Conservation (phyloP, 2,888 invertebrate genomes). For the Habroteleia sp. region DNA sequence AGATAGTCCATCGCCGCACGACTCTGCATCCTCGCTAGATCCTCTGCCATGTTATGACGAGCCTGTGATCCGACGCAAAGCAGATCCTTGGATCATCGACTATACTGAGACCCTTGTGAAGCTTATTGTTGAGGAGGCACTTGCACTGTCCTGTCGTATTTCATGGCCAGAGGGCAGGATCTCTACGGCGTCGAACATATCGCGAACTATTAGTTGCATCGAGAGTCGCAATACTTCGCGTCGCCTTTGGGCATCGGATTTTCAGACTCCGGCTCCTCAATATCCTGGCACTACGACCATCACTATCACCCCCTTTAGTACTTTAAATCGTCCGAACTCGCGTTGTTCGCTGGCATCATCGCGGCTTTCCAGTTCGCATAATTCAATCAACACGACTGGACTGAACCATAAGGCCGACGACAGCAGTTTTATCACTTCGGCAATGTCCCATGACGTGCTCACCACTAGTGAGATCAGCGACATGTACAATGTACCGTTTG, state of each 20-base stretch:
- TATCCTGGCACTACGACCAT: slow-evolving; percentile 76
- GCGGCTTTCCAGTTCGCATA: slow-evolving; percentile 92
- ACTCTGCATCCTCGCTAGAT: slow-evolving; percentile 76
- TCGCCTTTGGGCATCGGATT: slow-evolving; percentile 83
- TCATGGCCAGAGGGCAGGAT: slow-evolving; percentile 79
- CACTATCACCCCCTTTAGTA: slow-evolving; percentile 78
- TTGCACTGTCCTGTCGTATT: slow-evolving; percentile 81
- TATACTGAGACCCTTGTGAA: slow-evolving; percentile 81
- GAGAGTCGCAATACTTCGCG: slow-evolving; percentile 68
- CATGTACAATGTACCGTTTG: slow-evolving; percentile 93
- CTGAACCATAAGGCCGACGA: slow-evolving; percentile 90
- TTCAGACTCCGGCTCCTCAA: slow-evolving; percentile 83
- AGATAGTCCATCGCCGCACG: slow-evolving; percentile 83
- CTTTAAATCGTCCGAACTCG: slow-evolving; percentile 85
- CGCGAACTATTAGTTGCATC: slow-evolving; percentile 66
- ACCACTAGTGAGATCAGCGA: slow-evolving; percentile 89
- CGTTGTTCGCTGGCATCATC: slow-evolving; percentile 89
- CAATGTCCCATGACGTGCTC: slow-evolving; percentile 92
- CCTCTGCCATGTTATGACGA: slow-evolving; percentile 72
- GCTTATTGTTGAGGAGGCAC: slow-evolving; percentile 82
- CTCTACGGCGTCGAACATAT: slow-evolving; percentile 67
- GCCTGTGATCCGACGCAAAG: slow-evolving; percentile 45
- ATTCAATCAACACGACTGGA: slow-evolving; percentile 83
- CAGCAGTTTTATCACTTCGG: slow-evolving; percentile 93
- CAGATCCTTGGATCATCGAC: slow-evolving; percentile 77